phyloP scores from a whole-genome alignment of 2,797 vertebrate species.

The Crax fasciolata region DNA sequence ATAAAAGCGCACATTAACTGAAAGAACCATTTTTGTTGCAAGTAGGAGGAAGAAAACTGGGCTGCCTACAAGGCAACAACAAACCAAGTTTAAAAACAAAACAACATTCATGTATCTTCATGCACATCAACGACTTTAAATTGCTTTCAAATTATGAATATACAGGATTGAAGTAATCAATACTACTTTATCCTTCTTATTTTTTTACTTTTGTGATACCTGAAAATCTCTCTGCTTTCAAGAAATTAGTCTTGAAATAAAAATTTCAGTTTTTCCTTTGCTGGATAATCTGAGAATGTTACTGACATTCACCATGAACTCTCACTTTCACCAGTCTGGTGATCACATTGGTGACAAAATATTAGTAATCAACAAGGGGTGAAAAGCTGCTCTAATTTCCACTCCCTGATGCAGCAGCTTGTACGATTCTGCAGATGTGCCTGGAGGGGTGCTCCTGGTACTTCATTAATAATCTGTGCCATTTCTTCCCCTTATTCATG shows the following conservation, averaged over 20 bases:
- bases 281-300: background rate
- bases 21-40: background rate
- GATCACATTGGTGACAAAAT: background rate
- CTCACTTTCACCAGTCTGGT: background rate
- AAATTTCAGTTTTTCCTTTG: background rate
- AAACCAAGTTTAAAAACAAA: background rate
- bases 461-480: background rate
- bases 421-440: background rate
- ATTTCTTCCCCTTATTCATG: background rate
- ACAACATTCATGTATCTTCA: background rate
- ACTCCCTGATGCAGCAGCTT: background rate
- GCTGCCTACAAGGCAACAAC: background rate
- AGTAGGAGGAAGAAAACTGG: background rate
- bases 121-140: background rate
- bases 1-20: background rate
- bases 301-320: background rate
- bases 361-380: background rate
- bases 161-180: background rate
- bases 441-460: background rate
- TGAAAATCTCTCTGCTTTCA: background rate
- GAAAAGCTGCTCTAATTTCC: background rate
- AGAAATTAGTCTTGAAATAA: background rate
- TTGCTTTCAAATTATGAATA: background rate
- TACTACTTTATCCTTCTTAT: background rate
- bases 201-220: background rate